Base-by-base conservation (phyloP, 2,888 invertebrate genomes). In the Phaonia tiefii region DNA sequence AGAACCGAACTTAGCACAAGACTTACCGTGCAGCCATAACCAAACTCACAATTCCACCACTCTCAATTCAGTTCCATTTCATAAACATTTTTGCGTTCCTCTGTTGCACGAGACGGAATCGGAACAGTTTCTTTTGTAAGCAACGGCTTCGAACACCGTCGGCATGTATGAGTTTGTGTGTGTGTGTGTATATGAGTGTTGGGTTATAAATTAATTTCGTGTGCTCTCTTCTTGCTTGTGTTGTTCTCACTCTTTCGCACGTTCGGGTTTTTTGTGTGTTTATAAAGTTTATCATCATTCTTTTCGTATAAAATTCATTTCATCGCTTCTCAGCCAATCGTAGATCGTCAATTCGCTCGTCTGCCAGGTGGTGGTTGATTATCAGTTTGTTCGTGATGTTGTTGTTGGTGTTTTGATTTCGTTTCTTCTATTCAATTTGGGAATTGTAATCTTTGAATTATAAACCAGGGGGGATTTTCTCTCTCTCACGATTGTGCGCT, bases 371-470 rank as follows among this genome's bases (percentile, higher is more conserved):
- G 86, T 75, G 83, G 85, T 85, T 31, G 31, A 31, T 31, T 49
- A 15, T 75, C 5, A 46, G 49, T 26, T 17, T 51, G 25, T 51
- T 17, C 49, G 17, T 63, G 63, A 15, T 65, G 37, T 37, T 31
- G 39, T 66, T 65, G 39, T 31, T 74, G 15, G 72, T 75, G 44
- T 70, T 72, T 58, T 74, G 56, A 79, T 79, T 75, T n/a, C 51
- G 13, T 44, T 67, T 71, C 63, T 60, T 71, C 60, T 56, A 75
- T 78, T 56, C 44, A 75, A 78, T 71, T 78, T 78, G 76, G 84
- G 86, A 86, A 86, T 85, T 85, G 82, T 86, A 84, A 87, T 86
- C 83, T 86, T 85, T 85, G 82, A 84, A 83, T 82, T 86, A 85
- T 77, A 67, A 75, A 58, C 22, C 20, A 51, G 42, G 17, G 37